A percentile compares a stretch with the other conserved stretches of the same genome.
Conservation (phyloP, 1,140 invertebrate species). For the Drosophila fuyamai region DNA sequence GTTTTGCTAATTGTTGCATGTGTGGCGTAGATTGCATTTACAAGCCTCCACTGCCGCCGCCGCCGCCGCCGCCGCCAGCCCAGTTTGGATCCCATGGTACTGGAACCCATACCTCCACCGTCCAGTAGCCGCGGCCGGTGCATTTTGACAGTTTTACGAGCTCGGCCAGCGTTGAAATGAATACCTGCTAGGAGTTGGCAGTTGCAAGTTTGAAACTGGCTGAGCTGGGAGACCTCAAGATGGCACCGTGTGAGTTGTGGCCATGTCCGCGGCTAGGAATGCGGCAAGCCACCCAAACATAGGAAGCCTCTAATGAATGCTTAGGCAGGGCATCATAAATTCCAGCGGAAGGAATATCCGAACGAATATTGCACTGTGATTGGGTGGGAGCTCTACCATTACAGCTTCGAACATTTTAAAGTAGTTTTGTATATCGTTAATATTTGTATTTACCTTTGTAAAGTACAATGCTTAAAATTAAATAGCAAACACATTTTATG, state of each 20-base stretch:
- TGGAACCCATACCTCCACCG: slow-evolving; percentile 22
- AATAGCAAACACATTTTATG: too few relatives aligned
- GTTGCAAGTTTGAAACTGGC: slow-evolving; percentile 13
- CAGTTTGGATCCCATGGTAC: slow-evolving; percentile 14
- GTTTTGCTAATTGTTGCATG: slow-evolving; percentile 84
- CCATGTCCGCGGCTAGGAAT: slow-evolving; percentile 71
- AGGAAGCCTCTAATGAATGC: slow-evolving; percentile 79
- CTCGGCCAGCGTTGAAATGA: slow-evolving; percentile 75
- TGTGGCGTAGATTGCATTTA: slow-evolving; percentile 83
- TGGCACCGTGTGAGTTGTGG: slow-evolving; percentile 67
- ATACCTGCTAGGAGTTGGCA: slow-evolving; percentile 57
- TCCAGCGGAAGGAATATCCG: slow-evolving; percentile 13
- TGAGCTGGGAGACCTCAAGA: slow-evolving; percentile 2
- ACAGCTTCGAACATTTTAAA: background rate
- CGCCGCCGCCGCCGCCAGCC: slow-evolving; percentile 26
- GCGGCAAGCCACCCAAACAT: slow-evolving; percentile 72
- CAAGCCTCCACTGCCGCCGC: slow-evolving; percentile 12
- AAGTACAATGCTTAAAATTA: too few relatives aligned
- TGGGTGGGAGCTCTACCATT: background rate
- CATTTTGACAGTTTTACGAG: slow-evolving; percentile 83
- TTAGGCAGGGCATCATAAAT: slow-evolving; percentile 62
- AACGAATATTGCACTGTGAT: slow-evolving; percentile 17
- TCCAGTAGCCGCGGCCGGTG: slow-evolving; percentile 77
- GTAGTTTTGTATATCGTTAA: background rate
- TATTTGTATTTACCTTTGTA: background rate